These are phyloP conservation scores for Paguma larvata DNA, from an alignment of 2,797 vertebrate genomes.

Conservation along the genomic window DNA sequence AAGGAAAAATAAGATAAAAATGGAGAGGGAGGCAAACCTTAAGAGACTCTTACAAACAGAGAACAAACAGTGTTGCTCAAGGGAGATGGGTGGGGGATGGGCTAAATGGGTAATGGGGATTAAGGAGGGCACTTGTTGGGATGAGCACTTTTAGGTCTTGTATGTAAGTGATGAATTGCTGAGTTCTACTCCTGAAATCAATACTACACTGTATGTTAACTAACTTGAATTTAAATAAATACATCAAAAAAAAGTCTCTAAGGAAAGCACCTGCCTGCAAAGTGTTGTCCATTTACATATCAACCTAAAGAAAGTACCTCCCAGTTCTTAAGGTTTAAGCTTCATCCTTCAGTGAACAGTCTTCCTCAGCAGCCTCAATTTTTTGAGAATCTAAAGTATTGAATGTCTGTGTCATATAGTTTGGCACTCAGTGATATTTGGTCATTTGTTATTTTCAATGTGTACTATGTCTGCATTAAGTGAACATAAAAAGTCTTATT, in stretches of 20 bases:
- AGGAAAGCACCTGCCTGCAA: neutral
- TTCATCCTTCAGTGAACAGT: neutral
- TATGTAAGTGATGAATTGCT: too few species aligned
- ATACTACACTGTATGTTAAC: too few species aligned
- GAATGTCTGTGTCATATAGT: neutral
- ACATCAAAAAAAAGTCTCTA: neutral
- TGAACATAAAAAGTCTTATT: neutral
- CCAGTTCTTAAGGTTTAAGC: neutral
- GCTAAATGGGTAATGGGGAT: too few species aligned
- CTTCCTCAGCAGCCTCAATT: neutral
- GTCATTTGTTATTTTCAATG: neutral
- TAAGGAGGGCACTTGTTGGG: too few species aligned
- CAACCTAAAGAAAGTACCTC: neutral
- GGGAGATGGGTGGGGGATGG: too few species aligned
- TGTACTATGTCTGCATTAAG: neutral
- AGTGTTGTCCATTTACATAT: neutral
- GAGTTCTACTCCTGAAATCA: too few species aligned
- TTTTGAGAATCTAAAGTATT: neutral
- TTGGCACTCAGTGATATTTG: neutral
- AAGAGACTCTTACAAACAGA: too few species aligned
- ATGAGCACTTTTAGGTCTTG: too few species aligned
- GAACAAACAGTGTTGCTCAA: too few species aligned
- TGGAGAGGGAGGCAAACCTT: too few species aligned
- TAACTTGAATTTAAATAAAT: too few species aligned
- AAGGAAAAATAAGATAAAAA: too few species aligned